Base-by-base conservation (phyloP, 2,888 invertebrate species). In the Drosophila paracracens region DNA sequence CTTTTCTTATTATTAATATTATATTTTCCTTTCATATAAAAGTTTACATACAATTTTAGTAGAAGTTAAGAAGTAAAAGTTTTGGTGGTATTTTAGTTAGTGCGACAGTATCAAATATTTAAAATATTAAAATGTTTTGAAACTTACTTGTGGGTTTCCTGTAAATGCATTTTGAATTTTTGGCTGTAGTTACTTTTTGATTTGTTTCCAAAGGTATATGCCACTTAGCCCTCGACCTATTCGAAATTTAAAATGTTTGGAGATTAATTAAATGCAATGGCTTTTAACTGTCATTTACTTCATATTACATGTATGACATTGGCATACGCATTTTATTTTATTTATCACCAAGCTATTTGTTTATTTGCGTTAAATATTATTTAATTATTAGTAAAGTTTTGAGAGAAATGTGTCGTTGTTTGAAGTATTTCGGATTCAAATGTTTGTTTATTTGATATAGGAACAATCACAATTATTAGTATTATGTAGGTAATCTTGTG, bases 151-250 rank as follows among this genome's bases (percentile, higher is more conserved):
- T 69, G 60, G 33, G 54, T 69, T 27, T 88, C 88, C 36, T 85
- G 88, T 79, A 84, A 85, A 83, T 88, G 84, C 85, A 85, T 84
- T 25, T 57, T 46, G 56, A 16, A 50, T n/a, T 18, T 33, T 43
- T 48, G 13, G 35, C 29, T 43, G 51, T 11, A 51, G n/a, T 54
- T 5, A 10, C 18, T 51, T 51, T 33, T 36, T 16, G 46, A 16
- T 16, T 21, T 33, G 13, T 31, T n/a, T 27, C 27, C 11, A 61
- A 36, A 29, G 16, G 10, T n/a, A 50, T 38, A 21, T 11, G n/a
- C 11, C 43, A 21, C 36, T 51, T 35, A 43, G 8, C 63, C 59
- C 68, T 58, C 36, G 56, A 52, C 56, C 35, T 36, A 16, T 54
- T 46, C 29, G 29, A 40, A 52, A 59, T 67, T 13, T 43, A 21